phyloP scores from a whole-genome alignment of 1,140 invertebrate species.

The Brachionus koreanus region DNA sequence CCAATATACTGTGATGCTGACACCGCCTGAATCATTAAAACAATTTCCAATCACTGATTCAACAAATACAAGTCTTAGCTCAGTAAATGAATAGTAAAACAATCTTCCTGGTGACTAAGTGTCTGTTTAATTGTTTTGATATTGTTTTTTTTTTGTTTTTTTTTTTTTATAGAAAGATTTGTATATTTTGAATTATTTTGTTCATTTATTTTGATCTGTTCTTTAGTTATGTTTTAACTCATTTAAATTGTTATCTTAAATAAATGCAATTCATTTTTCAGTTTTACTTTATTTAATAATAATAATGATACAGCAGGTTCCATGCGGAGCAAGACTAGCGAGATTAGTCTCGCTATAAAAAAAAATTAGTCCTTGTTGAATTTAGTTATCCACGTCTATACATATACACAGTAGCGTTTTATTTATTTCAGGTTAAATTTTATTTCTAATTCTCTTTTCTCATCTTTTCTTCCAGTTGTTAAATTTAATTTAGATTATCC shows the following conservation, averaged over 20 bases:
- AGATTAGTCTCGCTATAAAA: too few relatives aligned
- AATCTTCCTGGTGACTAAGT: neutral
- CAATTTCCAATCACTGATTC: neutral
- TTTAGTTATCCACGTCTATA: too few relatives aligned
- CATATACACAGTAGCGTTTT: too few relatives aligned
- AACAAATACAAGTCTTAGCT: neutral
- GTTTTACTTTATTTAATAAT: neutral
- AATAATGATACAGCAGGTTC: too few relatives aligned
- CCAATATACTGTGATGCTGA: neutral
- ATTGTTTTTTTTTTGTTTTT: neutral
- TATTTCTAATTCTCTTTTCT: too few relatives aligned
- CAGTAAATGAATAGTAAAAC: neutral
- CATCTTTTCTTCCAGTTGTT: too few relatives aligned
- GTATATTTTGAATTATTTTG: slow-evolving; percentile 5
- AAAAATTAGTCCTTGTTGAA: too few relatives aligned
- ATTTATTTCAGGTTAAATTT: too few relatives aligned
- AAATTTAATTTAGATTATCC: too few relatives aligned
- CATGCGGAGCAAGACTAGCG: too few relatives aligned
- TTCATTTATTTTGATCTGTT: slow-evolving; percentile 5
- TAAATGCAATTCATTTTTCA: neutral
- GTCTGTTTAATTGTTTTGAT: neutral
- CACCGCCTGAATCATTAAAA: neutral
- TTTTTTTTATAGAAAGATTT: neutral
- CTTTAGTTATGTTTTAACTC: neutral
- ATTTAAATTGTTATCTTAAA: neutral